A percentile compares a stretch with the other conserved stretches of the same genome.
Conservation (phyloP, 2,797 vertebrate genomes). For the Craterocephalus amniculus region DNA sequence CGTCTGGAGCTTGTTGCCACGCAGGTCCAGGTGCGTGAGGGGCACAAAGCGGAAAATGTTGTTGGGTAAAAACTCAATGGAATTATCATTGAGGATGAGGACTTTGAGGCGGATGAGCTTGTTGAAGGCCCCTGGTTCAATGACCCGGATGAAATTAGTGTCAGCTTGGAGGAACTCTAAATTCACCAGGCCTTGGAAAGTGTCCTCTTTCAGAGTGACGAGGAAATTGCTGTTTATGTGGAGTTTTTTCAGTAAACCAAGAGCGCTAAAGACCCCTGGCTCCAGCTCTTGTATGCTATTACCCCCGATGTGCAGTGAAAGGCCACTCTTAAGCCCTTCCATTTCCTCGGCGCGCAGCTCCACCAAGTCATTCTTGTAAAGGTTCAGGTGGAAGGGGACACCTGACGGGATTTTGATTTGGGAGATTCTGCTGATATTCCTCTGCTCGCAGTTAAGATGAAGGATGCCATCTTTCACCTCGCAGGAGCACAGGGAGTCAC, state of each 20-base stretch:
- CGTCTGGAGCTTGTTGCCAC: constrained; percentile 95
- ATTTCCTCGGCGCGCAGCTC: constrained; percentile 89
- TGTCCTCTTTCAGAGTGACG: constrained; percentile 95
- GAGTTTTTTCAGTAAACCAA: constrained; percentile 92
- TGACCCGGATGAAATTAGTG: constrained; percentile 96
- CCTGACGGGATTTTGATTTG: constrained; percentile 91
- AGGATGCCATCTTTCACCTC: constrained; percentile 92
- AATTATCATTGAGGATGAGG: constrained; percentile 98
- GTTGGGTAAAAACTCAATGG: constrained; percentile 92
- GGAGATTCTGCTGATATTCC: constrained; percentile 90
- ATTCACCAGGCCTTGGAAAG: constrained; percentile 94
- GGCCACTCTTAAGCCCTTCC: constrained; percentile 87
- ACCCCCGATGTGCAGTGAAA: constrained; percentile 94
- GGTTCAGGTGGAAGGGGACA: constrained; percentile 92
- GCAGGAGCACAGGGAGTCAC: constrained; percentile 90
- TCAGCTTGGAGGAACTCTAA: constrained; percentile 98
- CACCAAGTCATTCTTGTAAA: constrained; percentile 94
- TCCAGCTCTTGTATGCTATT: constrained; percentile 97
- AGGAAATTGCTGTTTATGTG: constrained; percentile 99
- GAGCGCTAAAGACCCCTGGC: constrained; percentile 91
- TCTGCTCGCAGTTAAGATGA: constrained; percentile 93
- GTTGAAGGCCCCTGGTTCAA: constrained; percentile 97
- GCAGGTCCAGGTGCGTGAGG: constrained; percentile 95
- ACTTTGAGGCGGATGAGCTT: constrained; percentile 97
- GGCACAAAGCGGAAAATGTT: constrained; percentile 98